phyloP scores from a whole-genome alignment of 2,797 vertebrate species.

The Fratercula arctica region DNA sequence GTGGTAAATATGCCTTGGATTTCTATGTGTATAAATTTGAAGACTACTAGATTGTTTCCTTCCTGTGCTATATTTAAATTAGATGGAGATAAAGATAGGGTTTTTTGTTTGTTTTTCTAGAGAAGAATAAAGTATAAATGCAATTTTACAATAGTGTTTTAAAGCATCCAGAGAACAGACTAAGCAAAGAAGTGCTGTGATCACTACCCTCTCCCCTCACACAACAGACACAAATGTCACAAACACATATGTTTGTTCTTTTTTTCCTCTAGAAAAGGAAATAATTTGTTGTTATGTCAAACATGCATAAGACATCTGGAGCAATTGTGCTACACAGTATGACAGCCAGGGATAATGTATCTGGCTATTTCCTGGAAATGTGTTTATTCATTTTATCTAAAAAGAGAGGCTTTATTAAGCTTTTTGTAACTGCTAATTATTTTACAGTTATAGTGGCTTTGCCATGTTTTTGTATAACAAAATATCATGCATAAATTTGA shows the following conservation, averaged over 20 bases:
- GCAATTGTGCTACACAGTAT: background rate
- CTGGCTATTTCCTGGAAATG: background rate
- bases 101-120: background rate
- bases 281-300: background rate
- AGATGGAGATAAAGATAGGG: background rate
- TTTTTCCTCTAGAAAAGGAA: background rate
- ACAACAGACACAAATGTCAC: background rate
- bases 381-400: background rate
- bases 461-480: background rate
- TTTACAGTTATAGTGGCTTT: background rate
- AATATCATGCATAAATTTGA: background rate
- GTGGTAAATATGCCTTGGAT: background rate
- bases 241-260: background rate
- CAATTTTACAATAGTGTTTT: background rate
- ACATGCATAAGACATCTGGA: background rate
- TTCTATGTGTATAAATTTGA: background rate
- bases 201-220: background rate
- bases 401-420: background rate
- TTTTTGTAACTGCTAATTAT: background rate
- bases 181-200: background rate
- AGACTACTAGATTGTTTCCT: background rate
- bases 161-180: background rate
- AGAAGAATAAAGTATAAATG: background rate
- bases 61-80: background rate
- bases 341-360: background rate